Evolutionary conservation across 2,888 invertebrate species (phyloP), one percentile per base, ranked within the genome.

Genomic region (Anodontia alba): DNA sequence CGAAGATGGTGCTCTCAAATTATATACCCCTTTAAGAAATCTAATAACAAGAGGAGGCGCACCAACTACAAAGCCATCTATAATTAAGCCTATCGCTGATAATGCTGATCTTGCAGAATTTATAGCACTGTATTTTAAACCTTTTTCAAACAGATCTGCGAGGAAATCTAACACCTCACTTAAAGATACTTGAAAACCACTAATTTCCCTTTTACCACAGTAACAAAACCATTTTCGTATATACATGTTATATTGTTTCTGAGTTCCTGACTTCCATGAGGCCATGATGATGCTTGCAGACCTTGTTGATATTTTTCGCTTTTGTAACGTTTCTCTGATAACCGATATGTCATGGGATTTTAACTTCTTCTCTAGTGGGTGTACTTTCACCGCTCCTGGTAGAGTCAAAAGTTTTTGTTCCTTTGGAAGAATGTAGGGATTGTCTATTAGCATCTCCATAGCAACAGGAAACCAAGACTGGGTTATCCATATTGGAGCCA

Each of bases 201-300:
- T 66, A 78, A 80, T 31, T 72, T 75, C 0, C 33, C 72, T 70
- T 75, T 42, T n/a, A 76, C 43, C 10, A 57, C 80, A 80, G 72
- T 46, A 76, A 17, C 0, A 1, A 33, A 57, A 29, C 74, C 76
- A 79, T 51, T 62, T 73, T 36, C 69, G 49, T 33, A 73, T 66
- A 71, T 79, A 79, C 43, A 67, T 51, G 0, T 43, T 31, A 36
- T 76, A 82, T 36, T 82, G 82, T 54, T 73, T 74, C 49, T 79
- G 38, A 15, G 82, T 76, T 12, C 69, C 38, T 51, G n/a, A 17
- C 62, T 70, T 69, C 76, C 81, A 78, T 71, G n/a, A n/a, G n/a
- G n/a, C n/a, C n/a, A n/a, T n/a, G n/a, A n/a, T n/a, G n/a, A n/a
- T n/a, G n/a, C n/a, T 15, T 23, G 46, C 49, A 72, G 70, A 20